phyloP scores from a whole-genome alignment of 2,888 invertebrate genomes.

The Chloroclysta siterata region DNA sequence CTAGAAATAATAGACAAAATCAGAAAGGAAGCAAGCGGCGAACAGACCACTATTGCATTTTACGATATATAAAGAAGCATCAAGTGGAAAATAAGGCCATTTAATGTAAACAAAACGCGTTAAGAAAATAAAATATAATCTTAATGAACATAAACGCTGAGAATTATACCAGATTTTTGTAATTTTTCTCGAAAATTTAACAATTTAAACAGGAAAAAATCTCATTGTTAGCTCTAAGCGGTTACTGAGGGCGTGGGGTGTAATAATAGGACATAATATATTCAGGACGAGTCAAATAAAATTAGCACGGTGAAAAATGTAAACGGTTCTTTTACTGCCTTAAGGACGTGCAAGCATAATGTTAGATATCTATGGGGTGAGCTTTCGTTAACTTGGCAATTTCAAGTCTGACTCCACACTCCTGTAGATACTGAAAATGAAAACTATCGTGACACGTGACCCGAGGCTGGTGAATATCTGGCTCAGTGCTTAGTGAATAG shows the following conservation, averaged over 20 bases:
- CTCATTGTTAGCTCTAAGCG: constrained; percentile 79
- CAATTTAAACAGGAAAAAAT: constrained; percentile 72
- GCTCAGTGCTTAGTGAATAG: too few relatives aligned
- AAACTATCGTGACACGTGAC: background rate
- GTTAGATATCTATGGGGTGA: constrained; percentile 51
- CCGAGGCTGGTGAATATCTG: too few relatives aligned
- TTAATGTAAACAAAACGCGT: constrained; percentile 48
- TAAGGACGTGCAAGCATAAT: constrained; percentile 79
- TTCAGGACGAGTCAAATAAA: constrained; percentile 84
- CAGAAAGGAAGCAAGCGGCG: too few relatives aligned
- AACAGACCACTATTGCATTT: too few relatives aligned
- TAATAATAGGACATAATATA: constrained; percentile 84
- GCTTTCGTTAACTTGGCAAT: constrained; percentile 11
- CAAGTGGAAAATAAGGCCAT: constrained; percentile 33
- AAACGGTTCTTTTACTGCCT: constrained; percentile 79
- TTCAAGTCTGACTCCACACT: background rate
- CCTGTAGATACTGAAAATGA: background rate
- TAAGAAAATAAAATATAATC: constrained; percentile 62
- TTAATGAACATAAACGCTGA: constrained; percentile 73
- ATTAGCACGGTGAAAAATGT: constrained; percentile 85
- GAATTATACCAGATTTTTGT: constrained; percentile 74
- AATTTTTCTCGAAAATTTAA: constrained; percentile 72
- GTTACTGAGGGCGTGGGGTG: constrained; percentile 64
- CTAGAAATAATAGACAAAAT: too few relatives aligned
- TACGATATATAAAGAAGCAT: too few relatives aligned